These are phyloP conservation scores for Papilio dardanus DNA, from an alignment of 1,140 invertebrate species.

Conservation along the genomic window DNA sequence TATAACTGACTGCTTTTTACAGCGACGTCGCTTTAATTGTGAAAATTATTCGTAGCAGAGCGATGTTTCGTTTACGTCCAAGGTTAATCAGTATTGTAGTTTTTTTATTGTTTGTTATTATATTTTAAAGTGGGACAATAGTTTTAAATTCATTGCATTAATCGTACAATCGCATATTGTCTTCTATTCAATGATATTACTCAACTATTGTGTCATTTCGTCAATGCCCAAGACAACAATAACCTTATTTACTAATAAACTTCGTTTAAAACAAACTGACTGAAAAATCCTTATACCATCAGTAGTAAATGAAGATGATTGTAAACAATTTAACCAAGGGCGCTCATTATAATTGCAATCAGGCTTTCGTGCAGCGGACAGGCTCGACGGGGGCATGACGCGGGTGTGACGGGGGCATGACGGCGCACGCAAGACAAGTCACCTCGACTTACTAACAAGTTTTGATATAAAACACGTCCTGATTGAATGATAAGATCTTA, in stretches of 20 bases:
- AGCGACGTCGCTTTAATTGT: slow-evolving; percentile 22
- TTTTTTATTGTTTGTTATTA: slow-evolving; percentile 9
- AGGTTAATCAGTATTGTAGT: slow-evolving; percentile 9
- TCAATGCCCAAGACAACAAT: too few relatives aligned
- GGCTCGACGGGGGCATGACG: neutral
- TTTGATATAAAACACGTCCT: neutral
- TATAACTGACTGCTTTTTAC: slow-evolving; percentile 30
- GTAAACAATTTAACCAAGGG: neutral
- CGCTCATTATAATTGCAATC: slow-evolving; percentile 20
- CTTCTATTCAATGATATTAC: neutral
- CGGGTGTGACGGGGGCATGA: neutral
- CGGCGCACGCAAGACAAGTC: neutral
- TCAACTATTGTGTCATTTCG: neutral
- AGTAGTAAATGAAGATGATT: neutral
- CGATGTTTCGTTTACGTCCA: neutral
- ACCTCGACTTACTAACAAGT: slow-evolving; percentile 10
- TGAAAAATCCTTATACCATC: neutral
- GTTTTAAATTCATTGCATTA: neutral
- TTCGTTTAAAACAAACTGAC: neutral
- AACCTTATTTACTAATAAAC: too few relatives aligned
- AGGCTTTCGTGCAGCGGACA: slow-evolving; percentile 18
- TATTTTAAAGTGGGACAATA: neutral
- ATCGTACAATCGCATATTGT: neutral
- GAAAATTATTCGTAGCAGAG: slow-evolving; percentile 11
- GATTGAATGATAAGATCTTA: neutral